Evolutionary conservation across 2,797 vertebrate genomes (phyloP).

Genomic region (Limnodromus scolopaceus): DNA sequence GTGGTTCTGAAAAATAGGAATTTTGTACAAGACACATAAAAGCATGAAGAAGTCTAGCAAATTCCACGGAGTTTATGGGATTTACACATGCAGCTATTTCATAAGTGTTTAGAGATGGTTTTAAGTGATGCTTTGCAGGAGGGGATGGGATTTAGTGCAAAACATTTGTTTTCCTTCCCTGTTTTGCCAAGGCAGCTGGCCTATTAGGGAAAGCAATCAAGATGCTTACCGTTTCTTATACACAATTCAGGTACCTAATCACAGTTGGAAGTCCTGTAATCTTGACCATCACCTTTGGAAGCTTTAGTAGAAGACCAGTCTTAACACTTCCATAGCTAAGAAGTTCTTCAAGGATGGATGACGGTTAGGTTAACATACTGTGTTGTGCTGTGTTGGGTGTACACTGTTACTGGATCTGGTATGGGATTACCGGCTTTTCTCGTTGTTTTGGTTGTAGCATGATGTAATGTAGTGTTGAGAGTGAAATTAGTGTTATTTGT

Average conservation of each 20-base stretch:
- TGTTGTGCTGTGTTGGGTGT: neutral
- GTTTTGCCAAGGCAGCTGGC: neutral
- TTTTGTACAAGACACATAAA: neutral
- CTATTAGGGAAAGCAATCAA: neutral
- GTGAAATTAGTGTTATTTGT: constrained; percentile 8
- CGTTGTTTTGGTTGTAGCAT: neutral
- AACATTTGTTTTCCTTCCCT: neutral
- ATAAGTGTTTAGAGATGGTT: neutral
- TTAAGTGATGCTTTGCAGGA: neutral
- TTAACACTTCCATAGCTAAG: neutral
- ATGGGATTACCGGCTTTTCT: neutral
- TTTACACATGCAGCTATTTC: neutral
- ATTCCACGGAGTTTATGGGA: neutral
- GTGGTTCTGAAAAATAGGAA: neutral
- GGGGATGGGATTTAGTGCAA: neutral
- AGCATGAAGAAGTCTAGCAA: neutral
- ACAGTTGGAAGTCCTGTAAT: neutral
- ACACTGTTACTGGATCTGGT: neutral
- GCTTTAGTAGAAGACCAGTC: neutral
- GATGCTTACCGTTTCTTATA: neutral
- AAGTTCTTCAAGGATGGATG: neutral
- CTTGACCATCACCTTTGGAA: neutral
- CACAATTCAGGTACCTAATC: neutral
- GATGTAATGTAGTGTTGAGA: neutral
- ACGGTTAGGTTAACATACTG: neutral